Base-by-base conservation (phyloP, 2,888 invertebrate species). In the Pristionchus exspectatus region DNA sequence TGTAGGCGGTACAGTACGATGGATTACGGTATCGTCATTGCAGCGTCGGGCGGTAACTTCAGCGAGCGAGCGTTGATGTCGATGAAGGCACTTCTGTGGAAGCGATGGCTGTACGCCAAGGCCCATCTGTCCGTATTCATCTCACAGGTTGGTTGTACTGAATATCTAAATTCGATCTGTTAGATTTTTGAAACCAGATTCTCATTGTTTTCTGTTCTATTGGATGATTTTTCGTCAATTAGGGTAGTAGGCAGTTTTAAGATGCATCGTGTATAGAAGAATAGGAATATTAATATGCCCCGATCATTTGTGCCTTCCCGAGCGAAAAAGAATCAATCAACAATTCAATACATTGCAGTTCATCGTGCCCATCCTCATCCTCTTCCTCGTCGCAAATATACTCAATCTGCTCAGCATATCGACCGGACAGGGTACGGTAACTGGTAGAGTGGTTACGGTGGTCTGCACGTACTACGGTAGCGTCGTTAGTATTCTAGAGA, bases 101-200 rank as follows among this genome's bases (percentile, higher is more conserved):
- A 90, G 83, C 72, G 90, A 56, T 87, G 90, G 27, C 72, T 90
- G 66, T 90, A 91, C 69, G 38, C 84, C 38, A 84, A 66, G 18
- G 88, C 88, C 54, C 72, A 90, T 74, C 86, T 74, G 2, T 33
- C 85, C 16, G 66, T 77, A 27, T 89, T 90, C 50, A 44, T 90
- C 90, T 89, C 83, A 27, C 90, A 90, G 88, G 86, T 88, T 3
- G 2, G n/a, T n/a, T n/a, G n/a, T n/a, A n/a, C n/a, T n/a, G n/a
- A n/a, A n/a, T n/a, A n/a, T n/a, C n/a, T n/a, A n/a, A n/a, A n/a
- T n/a, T n/a, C n/a, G n/a, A n/a, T n/a, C n/a, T n/a, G n/a, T n/a
- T n/a, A n/a, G n/a, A n/a, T n/a, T n/a, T 14, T 85, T 44, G 9
- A 50, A 50, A 3, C 4, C 10, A 9, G 0, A 50, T 50, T 10